phyloP scores from a whole-genome alignment of 2,888 invertebrate species.

The Baccha elongata region DNA sequence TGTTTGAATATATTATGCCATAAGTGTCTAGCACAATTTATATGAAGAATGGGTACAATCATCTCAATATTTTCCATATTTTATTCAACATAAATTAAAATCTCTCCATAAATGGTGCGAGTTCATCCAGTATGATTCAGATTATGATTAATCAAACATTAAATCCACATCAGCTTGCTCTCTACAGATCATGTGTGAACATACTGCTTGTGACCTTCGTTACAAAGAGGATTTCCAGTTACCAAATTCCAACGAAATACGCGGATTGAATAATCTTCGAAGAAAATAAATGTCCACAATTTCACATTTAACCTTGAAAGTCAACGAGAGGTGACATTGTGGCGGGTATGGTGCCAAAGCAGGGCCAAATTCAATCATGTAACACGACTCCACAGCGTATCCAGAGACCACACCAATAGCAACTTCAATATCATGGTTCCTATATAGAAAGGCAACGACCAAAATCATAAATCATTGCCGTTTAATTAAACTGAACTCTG shows the following conservation, averaged over 20 bases:
- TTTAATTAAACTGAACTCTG: constrained; percentile 34
- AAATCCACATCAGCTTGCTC: too few species aligned
- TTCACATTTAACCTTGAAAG: background rate
- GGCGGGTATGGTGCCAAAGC: too few species aligned
- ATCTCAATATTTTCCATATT: too few species aligned
- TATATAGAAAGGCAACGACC: background rate
- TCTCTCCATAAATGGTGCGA: too few species aligned
- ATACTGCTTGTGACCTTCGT: too few species aligned
- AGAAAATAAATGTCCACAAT: background rate
- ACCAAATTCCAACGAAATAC: too few species aligned
- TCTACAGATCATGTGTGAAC: too few species aligned
- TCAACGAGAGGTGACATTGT: background rate
- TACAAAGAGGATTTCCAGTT: too few species aligned
- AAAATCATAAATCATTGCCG: constrained; percentile 29
- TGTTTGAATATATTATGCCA: background rate
- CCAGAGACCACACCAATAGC: background rate
- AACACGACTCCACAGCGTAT: background rate
- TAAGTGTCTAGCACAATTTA: background rate
- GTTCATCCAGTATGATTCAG: too few species aligned
- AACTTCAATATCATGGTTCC: background rate
- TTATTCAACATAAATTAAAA: too few species aligned
- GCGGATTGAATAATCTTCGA: background rate
- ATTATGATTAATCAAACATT: too few species aligned
- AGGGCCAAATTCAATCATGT: background rate
- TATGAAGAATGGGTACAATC: background rate